Percentiles rank a stretch among this genome's conserved stretches.
Conservation (phyloP, 2,888 invertebrate species). For the Acanthosepion lycidas region DNA sequence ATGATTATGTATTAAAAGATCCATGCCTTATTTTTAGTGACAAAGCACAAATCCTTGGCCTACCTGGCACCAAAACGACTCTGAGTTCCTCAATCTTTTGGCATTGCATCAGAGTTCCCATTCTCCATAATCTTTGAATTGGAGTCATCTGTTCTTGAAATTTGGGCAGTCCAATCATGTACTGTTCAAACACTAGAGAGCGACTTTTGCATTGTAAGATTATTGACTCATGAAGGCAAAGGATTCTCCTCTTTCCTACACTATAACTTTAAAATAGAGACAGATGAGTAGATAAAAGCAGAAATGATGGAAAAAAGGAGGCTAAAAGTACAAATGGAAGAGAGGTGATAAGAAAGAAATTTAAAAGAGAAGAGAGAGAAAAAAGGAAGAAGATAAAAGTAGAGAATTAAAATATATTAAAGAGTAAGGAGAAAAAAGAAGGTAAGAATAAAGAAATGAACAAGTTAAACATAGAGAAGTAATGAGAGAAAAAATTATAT, state of each 20-base stretch:
- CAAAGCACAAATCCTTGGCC: not conserved
- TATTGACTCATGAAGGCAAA: not conserved
- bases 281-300: not conserved
- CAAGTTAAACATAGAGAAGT: not conserved
- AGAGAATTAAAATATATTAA: not conserved
- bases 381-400: not conserved
- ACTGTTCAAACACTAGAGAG: conserved; percentile 33
- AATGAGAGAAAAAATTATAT: not conserved
- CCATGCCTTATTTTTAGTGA: not conserved
- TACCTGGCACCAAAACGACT: conserved; percentile 17
- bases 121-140: conserved; percentile 33
- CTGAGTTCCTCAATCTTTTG: conserved; percentile 20
- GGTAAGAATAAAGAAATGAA: not conserved
- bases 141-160: conserved; percentile 15
- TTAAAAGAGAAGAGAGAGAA: not conserved
- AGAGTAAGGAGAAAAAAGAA: not conserved
- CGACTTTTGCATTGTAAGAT: not conserved
- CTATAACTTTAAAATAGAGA: not conserved
- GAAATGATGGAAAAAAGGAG: not conserved
- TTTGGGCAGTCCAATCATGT: not conserved
- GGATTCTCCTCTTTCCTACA: not conserved
- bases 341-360: not conserved
- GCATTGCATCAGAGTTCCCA: conserved; percentile 21
- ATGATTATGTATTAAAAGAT: not conserved
- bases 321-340: not conserved